Conservation (phyloP, 1,140 invertebrate genomes). For the Trachelipus rathkii region DNA sequence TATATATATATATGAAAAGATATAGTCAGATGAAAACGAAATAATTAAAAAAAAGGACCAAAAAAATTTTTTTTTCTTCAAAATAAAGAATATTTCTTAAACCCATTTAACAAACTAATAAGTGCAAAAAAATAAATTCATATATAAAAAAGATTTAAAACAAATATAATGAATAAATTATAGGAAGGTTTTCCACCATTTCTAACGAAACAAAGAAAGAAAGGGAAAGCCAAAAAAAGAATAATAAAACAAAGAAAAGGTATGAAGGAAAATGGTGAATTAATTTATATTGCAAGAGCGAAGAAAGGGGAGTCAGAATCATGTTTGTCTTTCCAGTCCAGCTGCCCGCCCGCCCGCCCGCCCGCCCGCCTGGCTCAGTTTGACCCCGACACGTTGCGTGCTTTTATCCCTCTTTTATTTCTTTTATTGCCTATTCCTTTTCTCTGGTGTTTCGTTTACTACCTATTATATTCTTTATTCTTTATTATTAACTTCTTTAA, state of each 20-base stretch:
- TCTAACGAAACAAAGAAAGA: not conserved
- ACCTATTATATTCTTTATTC: no score
- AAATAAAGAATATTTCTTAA: not conserved
- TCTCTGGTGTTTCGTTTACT: no score
- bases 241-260: not conserved
- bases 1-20: no score
- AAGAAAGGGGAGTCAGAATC: not conserved
- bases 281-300: not conserved
- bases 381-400: not conserved
- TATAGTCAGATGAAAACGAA: no score
- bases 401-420: no score
- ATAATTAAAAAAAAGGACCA: no score
- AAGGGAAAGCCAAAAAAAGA: not conserved
- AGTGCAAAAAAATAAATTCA: not conserved
- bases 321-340: conserved; percentile 9
- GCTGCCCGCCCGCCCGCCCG: not conserved
- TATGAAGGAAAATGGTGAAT: not conserved
- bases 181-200: no score
- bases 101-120: not conserved
- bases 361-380: not conserved
- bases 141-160: not conserved
- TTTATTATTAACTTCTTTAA: no score
- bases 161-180: not conserved
- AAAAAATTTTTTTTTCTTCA: not conserved
- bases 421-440: no score